A percentile compares a stretch with the other conserved stretches of the same genome.
Evolutionary conservation across 2,797 vertebrate species (phyloP).

Genomic region (Diglossa cyanea): DNA sequence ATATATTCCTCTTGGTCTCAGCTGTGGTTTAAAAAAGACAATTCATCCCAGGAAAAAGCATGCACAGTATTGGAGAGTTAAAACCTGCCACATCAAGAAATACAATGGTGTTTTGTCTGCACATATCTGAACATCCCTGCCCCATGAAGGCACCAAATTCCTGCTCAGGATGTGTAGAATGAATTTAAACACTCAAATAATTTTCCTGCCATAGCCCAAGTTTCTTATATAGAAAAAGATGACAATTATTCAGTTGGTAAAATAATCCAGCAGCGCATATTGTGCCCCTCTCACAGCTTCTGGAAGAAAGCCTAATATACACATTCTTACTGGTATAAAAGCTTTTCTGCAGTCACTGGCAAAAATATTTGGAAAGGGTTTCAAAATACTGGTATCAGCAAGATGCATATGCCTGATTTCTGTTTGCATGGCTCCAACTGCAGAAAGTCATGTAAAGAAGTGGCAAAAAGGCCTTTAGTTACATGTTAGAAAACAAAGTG

Average conservation of each 20-base stretch:
- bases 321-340: neutral
- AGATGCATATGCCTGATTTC: neutral
- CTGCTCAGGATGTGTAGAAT: neutral
- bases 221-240: slow-evolving; percentile 25
- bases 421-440: neutral
- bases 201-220: neutral
- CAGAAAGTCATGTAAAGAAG: neutral
- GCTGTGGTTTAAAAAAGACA: neutral
- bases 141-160: neutral
- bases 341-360: neutral
- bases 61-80: neutral
- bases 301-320: slow-evolving; percentile 20
- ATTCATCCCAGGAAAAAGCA: neutral
- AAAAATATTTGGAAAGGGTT: neutral
- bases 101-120: neutral
- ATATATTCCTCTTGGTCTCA: neutral
- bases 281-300: neutral
- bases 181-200: neutral
- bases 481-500: neutral
- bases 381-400: neutral
- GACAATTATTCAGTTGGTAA: slow-evolving; percentile 40
- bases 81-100: neutral
- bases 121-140: neutral
- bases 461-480: neutral
- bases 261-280: slow-evolving; percentile 4